Base-by-base conservation (phyloP, 2,888 invertebrate genomes). In the Spatulosminthurus flaviceps region DNA sequence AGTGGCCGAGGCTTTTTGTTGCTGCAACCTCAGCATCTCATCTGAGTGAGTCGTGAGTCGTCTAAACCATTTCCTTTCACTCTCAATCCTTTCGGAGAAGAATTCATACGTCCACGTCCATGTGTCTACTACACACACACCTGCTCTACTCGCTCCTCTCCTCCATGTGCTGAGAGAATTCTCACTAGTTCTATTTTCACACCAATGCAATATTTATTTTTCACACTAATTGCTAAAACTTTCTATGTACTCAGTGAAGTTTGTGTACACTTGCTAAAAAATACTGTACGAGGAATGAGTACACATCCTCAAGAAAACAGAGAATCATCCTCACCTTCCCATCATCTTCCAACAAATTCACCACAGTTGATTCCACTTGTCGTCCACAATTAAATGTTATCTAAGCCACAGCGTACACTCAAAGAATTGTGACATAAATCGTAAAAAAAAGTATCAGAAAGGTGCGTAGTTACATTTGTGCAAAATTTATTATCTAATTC, bases 21-120 rank as follows among this genome's bases (percentile, higher is more conserved):
- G 64, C 26, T 7, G 64, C 64, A 26, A 64, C 26, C 26, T 64
- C 24, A 64, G 26, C 64, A 64, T 64, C 24, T 16, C 26, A 22
- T 64, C 11, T 64, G 64, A 51, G 51, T 51, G 64, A 64, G 2
- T 64, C 64, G 41, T 71, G 21, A 42, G 41, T 22, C 29, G 26
- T 42, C 71, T 71, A 64, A 64, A 64, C 64, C 71, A 71, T 71
- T 71, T 71, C 71, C 71, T 71, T 71, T 71, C 71, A 71, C 71
- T 71, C 71, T 71, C 43, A 24, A 42, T 42, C 26, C 64, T 64
- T n/a, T 64, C 2, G 29, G 71, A 42, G 71, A 29, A 42, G 71
- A 64, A 64, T 9, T 64, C 64, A 64, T 64, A 22, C 71, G 29
- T 43, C 41, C 22, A 22, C 43, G 41, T 71, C 71, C 71, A 71